A percentile compares a stretch with the other conserved stretches of the same genome.
Conservation (phyloP, 2,797 vertebrate species). For the Amblyopsis hoosieri region DNA sequence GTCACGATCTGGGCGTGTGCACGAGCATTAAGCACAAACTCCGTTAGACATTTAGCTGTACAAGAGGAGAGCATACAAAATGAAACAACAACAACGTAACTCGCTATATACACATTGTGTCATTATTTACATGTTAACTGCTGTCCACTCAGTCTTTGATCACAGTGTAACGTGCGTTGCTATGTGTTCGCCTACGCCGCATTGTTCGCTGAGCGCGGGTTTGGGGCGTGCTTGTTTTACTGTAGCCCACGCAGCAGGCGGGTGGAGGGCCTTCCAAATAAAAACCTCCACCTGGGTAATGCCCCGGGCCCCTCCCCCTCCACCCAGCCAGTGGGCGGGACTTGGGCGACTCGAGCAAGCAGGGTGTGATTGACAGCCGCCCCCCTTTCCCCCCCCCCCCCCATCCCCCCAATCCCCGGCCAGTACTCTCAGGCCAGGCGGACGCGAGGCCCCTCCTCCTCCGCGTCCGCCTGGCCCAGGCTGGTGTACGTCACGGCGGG, state of each 20-base stretch:
- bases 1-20: constrained; percentile 40
- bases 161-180: constrained; percentile 60
- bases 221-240: constrained; percentile 7
- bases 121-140: constrained; percentile 50
- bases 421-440: constrained; percentile 78
- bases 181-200: constrained; percentile 51
- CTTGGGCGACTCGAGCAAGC: constrained; percentile 6
- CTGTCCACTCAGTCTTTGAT: constrained; percentile 64
- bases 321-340: neutral
- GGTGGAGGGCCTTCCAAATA: neutral
- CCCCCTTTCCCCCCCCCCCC: neutral
- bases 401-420: neutral
- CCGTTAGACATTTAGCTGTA: constrained; percentile 51
- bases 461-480: constrained; percentile 83
- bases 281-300: constrained; percentile 18
- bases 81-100: constrained; percentile 25
- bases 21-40: constrained; percentile 53
- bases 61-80: constrained; percentile 34
- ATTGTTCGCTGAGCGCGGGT: constrained; percentile 40
- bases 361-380: constrained; percentile 19
- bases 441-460: constrained; percentile 84
- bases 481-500: constrained; percentile 92
- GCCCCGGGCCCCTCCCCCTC: neutral
- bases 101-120: constrained; percentile 41
- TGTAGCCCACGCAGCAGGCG: constrained; percentile 7